These are phyloP conservation scores for Pogonomyrmex barbatus DNA, from an alignment of 1,140 invertebrate genomes.

Conservation along the genomic window DNA sequence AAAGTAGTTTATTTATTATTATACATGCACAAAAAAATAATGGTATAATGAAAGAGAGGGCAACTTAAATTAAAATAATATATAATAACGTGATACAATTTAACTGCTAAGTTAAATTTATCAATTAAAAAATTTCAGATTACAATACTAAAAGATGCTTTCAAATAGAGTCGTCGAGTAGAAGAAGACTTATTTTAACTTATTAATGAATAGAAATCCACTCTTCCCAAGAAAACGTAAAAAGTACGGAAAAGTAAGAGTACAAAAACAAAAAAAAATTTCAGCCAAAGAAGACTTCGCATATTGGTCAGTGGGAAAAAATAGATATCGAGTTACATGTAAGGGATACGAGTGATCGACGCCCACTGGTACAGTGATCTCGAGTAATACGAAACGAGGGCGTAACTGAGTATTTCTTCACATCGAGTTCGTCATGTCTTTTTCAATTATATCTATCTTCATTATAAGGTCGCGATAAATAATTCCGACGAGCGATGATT, in stretches of 20 bases:
- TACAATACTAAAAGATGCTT: not conserved
- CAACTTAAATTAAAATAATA: not conserved
- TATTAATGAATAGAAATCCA: not conserved
- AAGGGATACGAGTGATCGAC: slow-evolving; percentile 71
- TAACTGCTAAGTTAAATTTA: not conserved
- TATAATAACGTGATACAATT: not conserved
- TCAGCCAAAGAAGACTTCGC: slow-evolving; percentile 18
- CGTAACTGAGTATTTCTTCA: slow-evolving; percentile 67
- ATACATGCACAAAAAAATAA: not conserved
- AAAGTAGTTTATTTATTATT: not conserved
- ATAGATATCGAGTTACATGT: slow-evolving; percentile 67
- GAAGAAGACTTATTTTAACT: not conserved
- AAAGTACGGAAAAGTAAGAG: not conserved
- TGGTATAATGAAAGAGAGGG: not conserved
- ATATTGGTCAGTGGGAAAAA: slow-evolving; percentile 34
- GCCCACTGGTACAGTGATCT: slow-evolving; percentile 66
- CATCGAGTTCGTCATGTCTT: slow-evolving; percentile 50
- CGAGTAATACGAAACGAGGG: slow-evolving; percentile 70
- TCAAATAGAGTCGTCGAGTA: not conserved
- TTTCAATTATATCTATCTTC: not conserved
- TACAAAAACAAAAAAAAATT: slow-evolving; percentile 34
- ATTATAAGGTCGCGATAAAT: not conserved
- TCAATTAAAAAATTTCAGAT: not conserved
- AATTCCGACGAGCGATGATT: not conserved
- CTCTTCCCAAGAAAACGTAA: not conserved